Evolutionary conservation across 2,797 vertebrate genomes (phyloP), one percentile per base, ranked within the genome.

Genomic region (Alfaro cultratus): DNA sequence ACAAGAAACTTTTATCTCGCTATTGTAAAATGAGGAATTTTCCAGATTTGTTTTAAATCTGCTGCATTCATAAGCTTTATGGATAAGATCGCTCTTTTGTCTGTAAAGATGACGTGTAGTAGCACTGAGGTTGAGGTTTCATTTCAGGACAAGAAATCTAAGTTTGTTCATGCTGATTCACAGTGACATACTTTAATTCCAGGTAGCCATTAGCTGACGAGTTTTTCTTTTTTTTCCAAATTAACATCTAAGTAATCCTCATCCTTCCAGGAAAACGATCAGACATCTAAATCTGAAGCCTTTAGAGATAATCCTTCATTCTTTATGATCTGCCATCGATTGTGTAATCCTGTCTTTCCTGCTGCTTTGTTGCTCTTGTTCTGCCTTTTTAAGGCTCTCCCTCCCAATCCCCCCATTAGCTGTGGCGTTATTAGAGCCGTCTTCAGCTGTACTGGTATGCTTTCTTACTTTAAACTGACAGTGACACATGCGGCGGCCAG

Each of bases 251-350:
- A 80, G 77, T 79, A 80, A 89, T 89, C 86, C 80, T 86, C 80
- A 83, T 80, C 84, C 79, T 73, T 23, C 72, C 29, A 1, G 76
- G n/a, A 67, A 80, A 83, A 77, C 70, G 60, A 83, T 88, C 86
- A 86, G 78, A 87, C 75, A 67, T 86, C 71, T 57, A 73, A 86
- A 75, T 60, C 81, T 79, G n/a, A 57, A 80, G 68, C 75, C 84
- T 89, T 74, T 81, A 85, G 74, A 89, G 80, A 83, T 86, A 82
- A 93, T 89, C 81, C 83, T 68, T 73, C 0, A 2, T 81, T 78
- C 78, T 89, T 85, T 84, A 83, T 85, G 78, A 81, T 79, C 82
- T 15, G 0, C 62, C 55, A 36, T 78, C 29, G 18, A 26, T 79
- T 74, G 74, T 81, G 73, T 83, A 80, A 87, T 90, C 84, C 82